phyloP scores from a whole-genome alignment of 2,113 vertebrate species.

The Cyprichromis sp. region DNA sequence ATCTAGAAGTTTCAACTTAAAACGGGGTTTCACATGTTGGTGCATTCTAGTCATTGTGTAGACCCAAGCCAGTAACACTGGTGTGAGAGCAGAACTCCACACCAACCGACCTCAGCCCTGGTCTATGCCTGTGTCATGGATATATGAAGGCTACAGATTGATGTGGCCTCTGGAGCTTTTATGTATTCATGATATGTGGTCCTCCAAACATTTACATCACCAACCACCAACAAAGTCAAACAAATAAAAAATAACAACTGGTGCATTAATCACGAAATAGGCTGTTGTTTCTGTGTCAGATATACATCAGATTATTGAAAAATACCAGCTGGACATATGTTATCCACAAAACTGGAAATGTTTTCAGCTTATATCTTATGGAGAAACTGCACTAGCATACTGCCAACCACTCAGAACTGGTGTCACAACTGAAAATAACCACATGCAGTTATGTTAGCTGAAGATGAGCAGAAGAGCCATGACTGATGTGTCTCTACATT shows the following conservation, averaged over 20 bases:
- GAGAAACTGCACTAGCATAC: not conserved
- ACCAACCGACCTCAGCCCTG: not conserved
- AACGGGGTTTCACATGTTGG: not conserved
- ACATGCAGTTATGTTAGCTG: not conserved
- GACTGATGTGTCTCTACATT: not conserved
- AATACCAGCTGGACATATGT: not conserved
- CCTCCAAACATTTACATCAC: not conserved
- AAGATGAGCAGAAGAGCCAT: not conserved
- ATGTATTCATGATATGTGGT: not conserved
- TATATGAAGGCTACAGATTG: not conserved
- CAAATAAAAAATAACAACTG: not conserved
- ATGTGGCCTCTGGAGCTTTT: not conserved
- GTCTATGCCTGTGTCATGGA: not conserved
- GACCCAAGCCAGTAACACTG: not conserved
- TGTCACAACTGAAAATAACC: not conserved
- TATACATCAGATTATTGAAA: not conserved
- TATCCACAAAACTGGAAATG: not conserved
- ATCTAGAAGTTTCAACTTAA: not conserved
- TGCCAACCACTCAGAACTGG: not conserved
- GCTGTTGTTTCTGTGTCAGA: not conserved
- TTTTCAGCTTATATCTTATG: not conserved
- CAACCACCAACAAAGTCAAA: not conserved
- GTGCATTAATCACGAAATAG: not conserved
- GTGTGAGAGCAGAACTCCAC: not conserved
- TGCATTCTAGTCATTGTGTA: not conserved